Conservation (phyloP, 2,113 vertebrate species). For the Andinoacara biseriatus region DNA sequence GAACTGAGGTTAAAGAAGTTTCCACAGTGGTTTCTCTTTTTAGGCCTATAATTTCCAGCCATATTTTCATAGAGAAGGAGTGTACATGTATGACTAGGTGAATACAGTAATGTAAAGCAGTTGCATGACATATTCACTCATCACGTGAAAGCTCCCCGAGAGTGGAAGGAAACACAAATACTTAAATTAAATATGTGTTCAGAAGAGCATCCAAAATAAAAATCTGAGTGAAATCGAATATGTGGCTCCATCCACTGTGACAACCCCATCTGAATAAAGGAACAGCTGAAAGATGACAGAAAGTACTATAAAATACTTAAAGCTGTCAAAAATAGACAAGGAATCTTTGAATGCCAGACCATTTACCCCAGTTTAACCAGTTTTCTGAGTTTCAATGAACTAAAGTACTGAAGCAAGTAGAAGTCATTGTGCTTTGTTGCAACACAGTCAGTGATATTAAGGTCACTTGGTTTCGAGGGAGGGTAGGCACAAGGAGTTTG, state of each 20-base stretch:
- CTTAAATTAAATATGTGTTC: not conserved
- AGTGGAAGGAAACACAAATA: not conserved
- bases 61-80: not conserved
- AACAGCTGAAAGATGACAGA: not conserved
- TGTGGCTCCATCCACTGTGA: not conserved
- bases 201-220: not conserved
- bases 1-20: not conserved
- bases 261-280: not conserved
- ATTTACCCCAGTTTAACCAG: not conserved
- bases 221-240: not conserved
- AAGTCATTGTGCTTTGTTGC: slow-evolving; percentile 17
- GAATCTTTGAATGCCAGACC: not conserved
- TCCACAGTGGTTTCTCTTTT: not conserved
- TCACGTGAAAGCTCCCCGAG: not conserved
- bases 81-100: not conserved
- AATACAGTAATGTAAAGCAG: not conserved
- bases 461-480: slow-evolving; percentile 15
- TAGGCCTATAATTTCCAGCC: not conserved
- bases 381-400: not conserved
- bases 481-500: slow-evolving; percentile 17
- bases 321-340: not conserved
- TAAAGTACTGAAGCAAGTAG: slow-evolving; percentile 11
- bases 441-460: slow-evolving; percentile 14
- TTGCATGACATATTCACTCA: not conserved
- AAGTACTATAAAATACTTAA: not conserved